phyloP scores from a whole-genome alignment of 2,113 vertebrate species.

The Trachemys scripta region DNA sequence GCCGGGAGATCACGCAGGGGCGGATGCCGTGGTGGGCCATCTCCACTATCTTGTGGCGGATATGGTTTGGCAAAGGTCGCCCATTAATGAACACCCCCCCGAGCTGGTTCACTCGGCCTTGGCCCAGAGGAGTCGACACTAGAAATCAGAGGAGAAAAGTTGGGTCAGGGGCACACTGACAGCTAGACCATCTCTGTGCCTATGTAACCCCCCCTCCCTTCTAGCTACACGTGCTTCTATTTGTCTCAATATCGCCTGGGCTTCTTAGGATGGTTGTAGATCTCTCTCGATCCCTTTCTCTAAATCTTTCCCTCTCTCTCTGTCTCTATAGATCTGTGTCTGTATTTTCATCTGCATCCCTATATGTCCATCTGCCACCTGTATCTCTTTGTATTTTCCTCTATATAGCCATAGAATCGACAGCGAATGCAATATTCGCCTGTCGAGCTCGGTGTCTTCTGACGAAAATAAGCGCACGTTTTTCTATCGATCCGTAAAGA shows the following conservation, averaged over 20 bases:
- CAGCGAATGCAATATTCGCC: not conserved
- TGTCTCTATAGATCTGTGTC: rapidly evolving
- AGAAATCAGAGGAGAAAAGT: not conserved
- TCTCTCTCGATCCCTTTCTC: not conserved
- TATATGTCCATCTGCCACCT: not conserved
- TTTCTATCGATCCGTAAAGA: not conserved
- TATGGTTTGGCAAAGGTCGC: slow-evolving; percentile 96
- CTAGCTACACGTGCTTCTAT: not conserved
- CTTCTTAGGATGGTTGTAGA: no score
- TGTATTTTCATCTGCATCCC: not conserved
- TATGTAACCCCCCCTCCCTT: not conserved
- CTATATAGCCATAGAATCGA: not conserved
- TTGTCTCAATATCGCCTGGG: not conserved
- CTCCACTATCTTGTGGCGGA: slow-evolving; percentile 99
- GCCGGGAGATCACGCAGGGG: slow-evolving; percentile 97
- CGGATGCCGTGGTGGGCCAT: slow-evolving; percentile 99
- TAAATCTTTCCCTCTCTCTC: not conserved
- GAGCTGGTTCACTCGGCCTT: slow-evolving; percentile 98
- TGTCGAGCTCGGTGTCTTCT: rapidly evolving
- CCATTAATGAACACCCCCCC: slow-evolving; percentile 99
- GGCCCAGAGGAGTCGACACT: slow-evolving; percentile 99
- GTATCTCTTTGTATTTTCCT: not conserved
- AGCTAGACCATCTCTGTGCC: not conserved
- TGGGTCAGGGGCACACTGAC: rapidly evolving
- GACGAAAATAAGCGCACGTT: rapidly evolving